phyloP scores from a whole-genome alignment of 2,113 vertebrate species.

The Columbina picui region DNA sequence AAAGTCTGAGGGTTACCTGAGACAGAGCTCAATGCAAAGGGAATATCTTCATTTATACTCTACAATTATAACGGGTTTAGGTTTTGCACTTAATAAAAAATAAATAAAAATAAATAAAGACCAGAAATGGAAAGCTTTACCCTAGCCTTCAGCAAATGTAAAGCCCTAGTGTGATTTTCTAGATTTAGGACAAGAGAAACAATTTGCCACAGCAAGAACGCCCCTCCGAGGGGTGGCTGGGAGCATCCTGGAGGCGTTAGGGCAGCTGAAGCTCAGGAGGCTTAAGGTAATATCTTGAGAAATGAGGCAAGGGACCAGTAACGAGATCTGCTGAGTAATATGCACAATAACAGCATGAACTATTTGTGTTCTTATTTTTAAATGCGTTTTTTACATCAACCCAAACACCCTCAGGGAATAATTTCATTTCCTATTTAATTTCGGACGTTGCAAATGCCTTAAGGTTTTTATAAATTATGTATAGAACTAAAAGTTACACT shows the following conservation, averaged over 20 bases:
- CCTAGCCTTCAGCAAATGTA: neutral
- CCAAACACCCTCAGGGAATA: neutral
- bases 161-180: neutral
- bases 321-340: conserved; percentile 18
- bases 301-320: neutral
- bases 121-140: rapidly evolving
- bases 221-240: neutral
- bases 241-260: neutral
- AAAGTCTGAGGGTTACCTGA: neutral
- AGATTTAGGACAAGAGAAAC: neutral
- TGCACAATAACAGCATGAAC: neutral
- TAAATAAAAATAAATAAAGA: rapidly evolving
- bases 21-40: neutral
- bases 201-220: neutral
- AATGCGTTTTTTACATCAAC: conserved; percentile 1
- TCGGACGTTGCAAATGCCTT: neutral
- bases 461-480: conserved; percentile 50
- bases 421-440: conserved; percentile 67
- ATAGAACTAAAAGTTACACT: neutral
- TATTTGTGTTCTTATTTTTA: neutral
- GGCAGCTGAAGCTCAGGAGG: neutral
- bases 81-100: neutral
- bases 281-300: neutral
- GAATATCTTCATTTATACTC: neutral
- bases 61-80: neutral